A percentile compares a stretch with the other conserved stretches of the same genome.
Evolutionary conservation across 92 coral and sea anemone genomes (phyloP).

Genomic region (Epizoanthus rinbou): DNA sequence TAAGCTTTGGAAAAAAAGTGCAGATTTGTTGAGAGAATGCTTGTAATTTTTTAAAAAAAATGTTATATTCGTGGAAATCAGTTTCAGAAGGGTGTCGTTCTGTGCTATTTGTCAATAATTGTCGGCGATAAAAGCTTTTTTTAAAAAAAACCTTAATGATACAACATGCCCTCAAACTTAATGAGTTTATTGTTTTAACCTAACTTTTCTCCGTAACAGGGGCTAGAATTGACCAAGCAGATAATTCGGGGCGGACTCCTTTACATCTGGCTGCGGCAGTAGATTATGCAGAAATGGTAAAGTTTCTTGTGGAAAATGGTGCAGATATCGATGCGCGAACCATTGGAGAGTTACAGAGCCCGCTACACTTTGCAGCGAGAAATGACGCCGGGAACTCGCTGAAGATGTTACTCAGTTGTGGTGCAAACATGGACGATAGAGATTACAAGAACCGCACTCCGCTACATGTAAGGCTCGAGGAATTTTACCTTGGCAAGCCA

Average conservation of each 20-base stretch:
- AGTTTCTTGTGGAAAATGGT: conserved; percentile 79
- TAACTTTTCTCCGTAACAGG: conserved; percentile 47
- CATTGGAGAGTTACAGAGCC: conserved; percentile 80
- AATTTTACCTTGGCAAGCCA: not conserved
- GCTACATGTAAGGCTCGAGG: conserved; percentile 62
- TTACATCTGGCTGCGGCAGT: conserved; percentile 96
- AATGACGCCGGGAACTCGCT: conserved; percentile 89
- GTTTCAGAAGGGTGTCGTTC: too few species aligned
- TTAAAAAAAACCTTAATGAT: not conserved
- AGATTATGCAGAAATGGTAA: conserved; percentile 96
- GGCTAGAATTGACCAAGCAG: conserved; percentile 78
- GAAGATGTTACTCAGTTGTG: conserved; percentile 86
- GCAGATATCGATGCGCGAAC: conserved; percentile 87
- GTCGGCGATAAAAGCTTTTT: too few species aligned
- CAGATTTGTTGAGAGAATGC: too few species aligned
- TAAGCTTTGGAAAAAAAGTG: too few species aligned
- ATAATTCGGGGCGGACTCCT: conserved; percentile 91
- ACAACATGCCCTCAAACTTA: not conserved
- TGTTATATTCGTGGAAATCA: too few species aligned
- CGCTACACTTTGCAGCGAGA: conserved; percentile 92
- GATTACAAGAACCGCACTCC: conserved; percentile 93
- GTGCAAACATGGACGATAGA: conserved; percentile 76
- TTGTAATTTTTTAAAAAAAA: too few species aligned
- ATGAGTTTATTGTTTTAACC: too few species aligned
- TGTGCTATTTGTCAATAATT: too few species aligned